Evolutionary conservation across 1,140 invertebrate species (phyloP), one percentile per base, ranked within the genome.

Genomic region (Pseudomyrmex sp.): DNA sequence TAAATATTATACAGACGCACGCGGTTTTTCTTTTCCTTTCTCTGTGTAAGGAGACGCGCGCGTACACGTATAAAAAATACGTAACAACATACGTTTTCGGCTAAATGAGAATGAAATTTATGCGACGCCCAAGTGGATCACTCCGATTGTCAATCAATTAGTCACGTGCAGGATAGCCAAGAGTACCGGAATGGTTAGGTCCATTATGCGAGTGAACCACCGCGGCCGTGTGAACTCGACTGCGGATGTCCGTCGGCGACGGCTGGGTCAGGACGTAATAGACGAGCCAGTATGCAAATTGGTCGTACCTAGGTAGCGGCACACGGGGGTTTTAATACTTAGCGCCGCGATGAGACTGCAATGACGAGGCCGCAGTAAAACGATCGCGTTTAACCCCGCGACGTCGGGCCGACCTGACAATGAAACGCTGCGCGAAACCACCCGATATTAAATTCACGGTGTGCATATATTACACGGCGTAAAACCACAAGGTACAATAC

Each of bases 201-300:
- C 83, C 61, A 86, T 84, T 80, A 80, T 73, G 66, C 83, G 52
- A 73, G 72, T 46, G 50, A 80, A 82, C 56, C 10, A 65, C 35
- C 56, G 56, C 58, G 48, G 20, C 48, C n/a, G 63, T 46, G 54
- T 23, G 62, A 50, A 68, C 26, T 35, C 52, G 63, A 61, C 48
- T 59, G 58, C 56, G 44, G 70, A 73, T 73, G 79, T 77, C 52
- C 68, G 69, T 85, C 62, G 75, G 48, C 23, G 35, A 35, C 35
- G 35, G 75, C 44, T 73, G 65, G 76, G 62, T 68, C 62, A 79
- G 82, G 35, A 68, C 44, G 82, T 86, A 79, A 84, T 80, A 79
- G 82, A 80, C 63, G 59, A 70, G 62, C 59, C 75, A 70, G 76
- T 72, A 83, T 88, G 84, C 74, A 85, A 86, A 75, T 86, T 85